phyloP scores from a whole-genome alignment of 2,113 vertebrate genomes.

The Campylorhamphus procurvoides region DNA sequence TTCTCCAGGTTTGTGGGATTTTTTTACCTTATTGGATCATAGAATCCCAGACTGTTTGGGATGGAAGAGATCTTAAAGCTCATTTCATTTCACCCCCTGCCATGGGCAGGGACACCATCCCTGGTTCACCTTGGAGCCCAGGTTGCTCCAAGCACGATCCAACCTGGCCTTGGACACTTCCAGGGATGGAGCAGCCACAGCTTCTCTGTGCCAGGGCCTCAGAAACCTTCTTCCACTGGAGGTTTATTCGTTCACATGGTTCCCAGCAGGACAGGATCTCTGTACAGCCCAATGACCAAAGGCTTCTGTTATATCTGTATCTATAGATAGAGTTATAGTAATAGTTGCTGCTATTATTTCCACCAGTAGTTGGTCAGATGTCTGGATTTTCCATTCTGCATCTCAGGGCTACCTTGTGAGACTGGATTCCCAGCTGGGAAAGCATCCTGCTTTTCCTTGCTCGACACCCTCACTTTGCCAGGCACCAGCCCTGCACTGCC shows the following conservation, averaged over 20 bases:
- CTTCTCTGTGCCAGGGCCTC: neutral
- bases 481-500: neutral
- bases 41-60: neutral
- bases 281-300: neutral
- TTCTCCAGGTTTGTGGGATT: neutral
- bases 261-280: neutral
- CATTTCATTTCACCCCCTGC: neutral
- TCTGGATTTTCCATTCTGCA: neutral
- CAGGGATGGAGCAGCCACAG: neutral
- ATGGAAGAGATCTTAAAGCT: neutral
- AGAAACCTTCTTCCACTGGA: neutral
- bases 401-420: neutral
- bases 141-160: neutral
- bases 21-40: neutral
- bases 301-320: neutral
- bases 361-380: neutral
- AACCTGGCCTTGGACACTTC: fast-evolving
- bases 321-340: neutral
- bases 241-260: neutral
- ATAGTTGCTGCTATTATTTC: neutral
- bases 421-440: neutral
- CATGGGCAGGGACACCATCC: neutral
- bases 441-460: neutral
- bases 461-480: neutral
- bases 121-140: neutral